These are phyloP conservation scores for Gymnorhina tibicen DNA, from an alignment of 2,113 vertebrate genomes.

Conservation along the genomic window DNA sequence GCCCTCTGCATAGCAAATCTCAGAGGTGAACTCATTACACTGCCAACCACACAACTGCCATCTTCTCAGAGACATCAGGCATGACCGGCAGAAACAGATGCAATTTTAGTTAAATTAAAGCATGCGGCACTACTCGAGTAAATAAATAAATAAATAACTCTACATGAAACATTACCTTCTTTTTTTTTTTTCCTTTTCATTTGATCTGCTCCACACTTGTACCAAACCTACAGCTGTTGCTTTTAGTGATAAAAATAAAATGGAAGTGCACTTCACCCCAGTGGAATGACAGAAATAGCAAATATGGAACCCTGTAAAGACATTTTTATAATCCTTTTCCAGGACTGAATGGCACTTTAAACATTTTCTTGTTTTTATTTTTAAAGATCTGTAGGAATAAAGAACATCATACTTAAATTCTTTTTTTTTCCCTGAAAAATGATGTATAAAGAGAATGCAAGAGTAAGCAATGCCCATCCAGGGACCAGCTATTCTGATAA, in stretches of 20 bases:
- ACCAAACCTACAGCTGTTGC: background rate
- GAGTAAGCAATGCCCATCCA: background rate
- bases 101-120: conserved; percentile 31
- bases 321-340: background rate
- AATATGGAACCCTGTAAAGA: background rate
- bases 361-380: background rate
- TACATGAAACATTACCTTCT: background rate
- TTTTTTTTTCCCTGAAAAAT: background rate
- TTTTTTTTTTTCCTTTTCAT: background rate
- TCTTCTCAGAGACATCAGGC: conserved; percentile 41
- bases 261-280: background rate
- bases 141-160: background rate
- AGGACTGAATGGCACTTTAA: background rate
- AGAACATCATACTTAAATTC: background rate
- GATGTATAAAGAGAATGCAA: background rate
- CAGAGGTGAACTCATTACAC: conserved; percentile 40
- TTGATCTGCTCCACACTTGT: background rate
- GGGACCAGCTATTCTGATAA: background rate
- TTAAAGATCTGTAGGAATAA: conserved; percentile 3
- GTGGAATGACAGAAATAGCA: conserved; percentile 9
- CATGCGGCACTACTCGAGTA: background rate
- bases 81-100: conserved; percentile 40
- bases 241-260: conserved; percentile 43
- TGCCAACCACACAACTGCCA: conserved; percentile 26
- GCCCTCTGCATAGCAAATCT: conserved; percentile 10